These are phyloP conservation scores for Trichonephila clavipes DNA, from an alignment of 1,140 invertebrate genomes.

Conservation along the genomic window DNA sequence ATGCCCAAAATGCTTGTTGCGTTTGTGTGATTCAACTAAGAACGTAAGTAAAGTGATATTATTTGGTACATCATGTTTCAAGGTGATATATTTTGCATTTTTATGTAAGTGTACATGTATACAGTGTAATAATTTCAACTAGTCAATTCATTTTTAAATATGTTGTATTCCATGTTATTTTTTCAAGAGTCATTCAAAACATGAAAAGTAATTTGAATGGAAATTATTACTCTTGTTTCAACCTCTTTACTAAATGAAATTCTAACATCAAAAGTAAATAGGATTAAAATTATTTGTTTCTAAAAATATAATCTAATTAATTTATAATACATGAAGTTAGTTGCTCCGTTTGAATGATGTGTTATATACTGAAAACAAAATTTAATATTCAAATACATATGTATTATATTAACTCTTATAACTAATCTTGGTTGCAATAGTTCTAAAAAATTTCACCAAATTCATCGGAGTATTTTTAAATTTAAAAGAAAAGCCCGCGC, in stretches of 20 bases:
- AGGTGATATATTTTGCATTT: constrained; percentile 61
- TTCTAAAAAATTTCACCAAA: too few relatives aligned
- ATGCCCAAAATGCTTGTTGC: constrained; percentile 33
- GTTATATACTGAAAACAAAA: too few relatives aligned
- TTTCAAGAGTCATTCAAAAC: not conserved
- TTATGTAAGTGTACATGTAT: constrained; percentile 9
- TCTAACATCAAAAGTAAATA: too few relatives aligned
- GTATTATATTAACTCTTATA: too few relatives aligned
- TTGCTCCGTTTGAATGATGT: too few relatives aligned
- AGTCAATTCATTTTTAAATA: constrained; percentile 1
- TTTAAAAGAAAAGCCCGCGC: too few relatives aligned
- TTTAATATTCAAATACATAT: too few relatives aligned
- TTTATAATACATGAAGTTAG: too few relatives aligned
- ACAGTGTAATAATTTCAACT: constrained; percentile 9
- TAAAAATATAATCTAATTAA: too few relatives aligned
- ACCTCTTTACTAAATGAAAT: not conserved
- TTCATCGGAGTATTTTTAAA: too few relatives aligned
- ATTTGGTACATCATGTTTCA: constrained; percentile 24
- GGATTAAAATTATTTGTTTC: too few relatives aligned
- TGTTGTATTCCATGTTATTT: not conserved
- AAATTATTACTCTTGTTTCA: not conserved
- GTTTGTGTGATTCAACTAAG: constrained; percentile 17
- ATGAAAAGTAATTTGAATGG: not conserved
- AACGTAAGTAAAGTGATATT: constrained; percentile 1
- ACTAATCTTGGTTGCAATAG: too few relatives aligned